phyloP scores from a whole-genome alignment of 1,140 invertebrate species.

The Penaeus japonicus region DNA sequence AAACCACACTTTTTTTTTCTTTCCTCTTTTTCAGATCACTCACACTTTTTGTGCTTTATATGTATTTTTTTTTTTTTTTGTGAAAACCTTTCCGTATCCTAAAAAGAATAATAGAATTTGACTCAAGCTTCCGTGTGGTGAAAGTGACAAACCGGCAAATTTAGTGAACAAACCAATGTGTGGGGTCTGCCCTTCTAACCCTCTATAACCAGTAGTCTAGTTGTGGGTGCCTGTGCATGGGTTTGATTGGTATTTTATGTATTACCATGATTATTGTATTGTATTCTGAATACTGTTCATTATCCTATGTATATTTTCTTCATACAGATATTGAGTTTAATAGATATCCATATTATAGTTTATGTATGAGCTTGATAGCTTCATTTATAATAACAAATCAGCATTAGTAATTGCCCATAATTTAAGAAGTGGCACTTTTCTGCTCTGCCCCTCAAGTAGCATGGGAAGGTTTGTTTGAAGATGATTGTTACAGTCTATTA shows the following conservation, averaged over 20 bases:
- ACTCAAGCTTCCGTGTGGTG: no score
- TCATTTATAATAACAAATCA: slow-evolving; percentile 53
- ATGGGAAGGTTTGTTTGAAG: slow-evolving; percentile 30
- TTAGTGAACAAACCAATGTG: not conserved
- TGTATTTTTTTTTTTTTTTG: no score
- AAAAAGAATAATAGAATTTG: no score
- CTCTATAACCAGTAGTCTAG: slow-evolving; percentile 48
- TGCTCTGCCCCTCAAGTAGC: slow-evolving; percentile 42
- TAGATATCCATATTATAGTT: slow-evolving; percentile 52
- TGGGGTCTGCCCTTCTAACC: slow-evolving; percentile 31
- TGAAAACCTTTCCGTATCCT: no score
- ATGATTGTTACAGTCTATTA: slow-evolving; percentile 2
- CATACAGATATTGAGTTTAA: slow-evolving; percentile 46
- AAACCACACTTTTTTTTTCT: no score
- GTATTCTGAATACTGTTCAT: slow-evolving; percentile 25
- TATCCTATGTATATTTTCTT: slow-evolving; percentile 47
- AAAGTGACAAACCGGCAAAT: no score
- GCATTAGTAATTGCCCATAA: slow-evolving; percentile 52
- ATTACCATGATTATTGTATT: slow-evolving; percentile 40
- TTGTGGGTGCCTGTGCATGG: slow-evolving; percentile 48
- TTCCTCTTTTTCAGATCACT: no score
- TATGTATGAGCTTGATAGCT: slow-evolving; percentile 43
- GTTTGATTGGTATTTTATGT: slow-evolving; percentile 53
- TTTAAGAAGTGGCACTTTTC: slow-evolving; percentile 48
- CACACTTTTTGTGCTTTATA: no score